Evolutionary conservation across 2,888 invertebrate species (phyloP).

Genomic region (Oegoconia quadripuncta): DNA sequence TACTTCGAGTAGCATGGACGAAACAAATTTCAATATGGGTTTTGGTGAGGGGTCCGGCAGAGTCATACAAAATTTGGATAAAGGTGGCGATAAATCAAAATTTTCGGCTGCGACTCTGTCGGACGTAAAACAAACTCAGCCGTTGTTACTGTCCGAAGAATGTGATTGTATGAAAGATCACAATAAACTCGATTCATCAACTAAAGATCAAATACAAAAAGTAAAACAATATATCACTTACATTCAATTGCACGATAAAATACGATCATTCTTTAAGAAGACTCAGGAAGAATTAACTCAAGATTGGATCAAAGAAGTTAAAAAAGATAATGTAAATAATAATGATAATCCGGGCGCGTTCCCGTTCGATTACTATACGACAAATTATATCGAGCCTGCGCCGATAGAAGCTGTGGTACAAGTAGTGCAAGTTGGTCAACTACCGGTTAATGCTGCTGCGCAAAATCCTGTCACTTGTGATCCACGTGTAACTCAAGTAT

Average conservation of each 20-base stretch:
- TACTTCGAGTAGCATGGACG: conserved; percentile 34
- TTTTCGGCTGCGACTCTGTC: conserved; percentile 80
- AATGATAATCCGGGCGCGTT: conserved; percentile 20
- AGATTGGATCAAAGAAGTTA: conserved; percentile 31
- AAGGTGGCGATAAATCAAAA: conserved; percentile 54
- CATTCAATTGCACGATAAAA: conserved; percentile 51
- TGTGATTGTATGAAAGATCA: conserved; percentile 23
- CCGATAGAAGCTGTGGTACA: conserved; percentile 65
- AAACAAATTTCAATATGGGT: conserved; percentile 74
- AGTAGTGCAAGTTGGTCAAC: conserved; percentile 79
- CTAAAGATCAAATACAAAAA: conserved; percentile 36
- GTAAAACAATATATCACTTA: conserved; percentile 38
- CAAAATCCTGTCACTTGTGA: conserved; percentile 71
- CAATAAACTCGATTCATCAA: conserved; percentile 19
- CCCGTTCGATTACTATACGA: conserved; percentile 73
- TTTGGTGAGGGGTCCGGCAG: conserved; percentile 80
- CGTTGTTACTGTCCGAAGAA: conserved; percentile 60
- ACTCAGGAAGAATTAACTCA: conserved; percentile 42
- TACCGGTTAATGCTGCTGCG: conserved; percentile 65
- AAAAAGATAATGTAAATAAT: conserved; percentile 24
- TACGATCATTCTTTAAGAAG: conserved; percentile 56
- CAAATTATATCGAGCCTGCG: conserved; percentile 80
- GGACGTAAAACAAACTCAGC: conserved; percentile 78
- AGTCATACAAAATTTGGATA: conserved; percentile 71
- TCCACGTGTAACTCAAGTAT: conserved; percentile 68